phyloP scores from a whole-genome alignment of 2,888 invertebrate species.

The Noctua fimbriata region DNA sequence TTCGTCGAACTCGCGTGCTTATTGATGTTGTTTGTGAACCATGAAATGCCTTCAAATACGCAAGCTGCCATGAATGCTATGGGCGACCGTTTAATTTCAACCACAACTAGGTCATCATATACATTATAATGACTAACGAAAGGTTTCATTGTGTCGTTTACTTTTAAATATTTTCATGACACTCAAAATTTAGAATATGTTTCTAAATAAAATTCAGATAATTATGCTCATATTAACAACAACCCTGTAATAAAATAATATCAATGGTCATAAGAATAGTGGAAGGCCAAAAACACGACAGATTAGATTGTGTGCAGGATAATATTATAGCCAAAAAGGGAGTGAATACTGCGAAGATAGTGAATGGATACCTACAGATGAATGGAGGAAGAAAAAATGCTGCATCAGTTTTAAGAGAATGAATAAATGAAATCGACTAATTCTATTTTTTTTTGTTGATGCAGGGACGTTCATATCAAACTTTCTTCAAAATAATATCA shows the following conservation, averaged over 20 bases:
- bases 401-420: constrained; percentile 2
- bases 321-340: not conserved
- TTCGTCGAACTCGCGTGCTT: constrained; percentile 68
- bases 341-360: not conserved
- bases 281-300: not conserved
- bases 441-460: constrained; percentile 48
- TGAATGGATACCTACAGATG: not conserved
- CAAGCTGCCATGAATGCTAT: constrained; percentile 56
- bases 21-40: constrained; percentile 68
- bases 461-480: constrained; percentile 91
- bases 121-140: constrained; percentile 50
- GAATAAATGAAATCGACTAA: constrained; percentile 1
- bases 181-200: not conserved
- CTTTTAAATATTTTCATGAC: constrained; percentile 7
- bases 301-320: not conserved
- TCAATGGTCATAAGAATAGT: not conserved
- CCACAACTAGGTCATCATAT: constrained; percentile 68
- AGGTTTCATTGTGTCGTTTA: constrained; percentile 5
- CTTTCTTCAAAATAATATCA: constrained; percentile 91
- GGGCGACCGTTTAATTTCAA: constrained; percentile 56
- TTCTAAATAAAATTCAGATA: not conserved
- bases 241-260: not conserved
- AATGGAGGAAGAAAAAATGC: not conserved
- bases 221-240: not conserved
- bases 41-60: constrained; percentile 64